phyloP scores from a whole-genome alignment of 2,113 vertebrate species.

The Piliocolobus tephrosceles region DNA sequence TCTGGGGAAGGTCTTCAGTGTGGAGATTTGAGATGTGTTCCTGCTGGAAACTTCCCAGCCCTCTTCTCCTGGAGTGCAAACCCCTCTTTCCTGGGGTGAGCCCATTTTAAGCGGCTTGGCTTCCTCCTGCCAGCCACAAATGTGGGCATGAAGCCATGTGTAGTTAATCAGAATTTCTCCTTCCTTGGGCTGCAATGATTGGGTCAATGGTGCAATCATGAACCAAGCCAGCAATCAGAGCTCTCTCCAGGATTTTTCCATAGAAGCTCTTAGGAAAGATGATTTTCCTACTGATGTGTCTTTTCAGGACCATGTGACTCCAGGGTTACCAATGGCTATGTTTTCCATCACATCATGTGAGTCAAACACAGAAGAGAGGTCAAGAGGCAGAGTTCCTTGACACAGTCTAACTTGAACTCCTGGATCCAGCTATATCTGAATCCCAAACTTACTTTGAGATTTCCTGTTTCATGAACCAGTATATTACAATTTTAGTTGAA shows the following conservation, averaged over 20 bases:
- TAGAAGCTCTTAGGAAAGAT: not conserved
- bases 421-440: not conserved
- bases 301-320: not conserved
- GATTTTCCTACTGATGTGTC: not conserved
- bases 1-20: not conserved
- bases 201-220: not conserved
- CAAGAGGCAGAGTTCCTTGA: not conserved
- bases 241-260: not conserved
- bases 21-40: not conserved
- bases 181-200: not conserved
- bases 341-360: not conserved
- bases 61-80: not conserved
- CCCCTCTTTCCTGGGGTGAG: not conserved
- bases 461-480: not conserved
- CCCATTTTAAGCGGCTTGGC: not conserved
- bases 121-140: not conserved
- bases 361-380: not conserved
- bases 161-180: not conserved
- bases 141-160: not conserved
- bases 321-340: too few species aligned
- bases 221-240: not conserved
- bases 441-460: not conserved
- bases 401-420: not conserved
- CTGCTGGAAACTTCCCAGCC: not conserved
- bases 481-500: not conserved